Evolutionary conservation across 2,797 vertebrate species (phyloP), one percentile per base, ranked within the genome.

Genomic region (Picus viridis): DNA sequence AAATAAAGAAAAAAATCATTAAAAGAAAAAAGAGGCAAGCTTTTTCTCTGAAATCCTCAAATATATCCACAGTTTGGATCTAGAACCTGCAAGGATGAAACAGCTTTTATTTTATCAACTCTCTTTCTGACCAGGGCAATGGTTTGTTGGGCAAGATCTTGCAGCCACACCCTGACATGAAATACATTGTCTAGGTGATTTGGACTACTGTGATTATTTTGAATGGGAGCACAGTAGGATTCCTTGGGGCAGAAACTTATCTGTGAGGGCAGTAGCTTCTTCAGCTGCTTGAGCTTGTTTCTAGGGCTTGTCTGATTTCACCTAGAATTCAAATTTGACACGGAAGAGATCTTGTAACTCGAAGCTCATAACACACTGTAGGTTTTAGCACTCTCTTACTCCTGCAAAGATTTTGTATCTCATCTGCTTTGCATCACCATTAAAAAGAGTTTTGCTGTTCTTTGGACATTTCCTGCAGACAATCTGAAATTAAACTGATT

Each of bases 191-290:
- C 51, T 72, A 22, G 3, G 5, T 81, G 27, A 71, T 91, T 82
- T 86, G 82, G n/a, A 65, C 30, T 85, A 59, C 32, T 80, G 24
- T 56, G 59, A 78, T 83, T 75, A 19, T 88, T 94, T 83, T 84
- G n/a, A 84, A 53, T 63, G 20, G 43, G 71, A 83, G 43, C 62
- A 9, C 12, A 57, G 24, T 49, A 36, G 24, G 27, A 68, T 64
- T 24, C 61, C 62, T 2, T 36, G 70, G 18, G 30, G 24, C 27
- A 29, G 59, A 86, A 91, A 53, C 3, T 32, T 83, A n/a, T 75
- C 5, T 78, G n/a, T 86, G 70, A 83, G 51, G 47, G 59, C 14
- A 39, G 6, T 47, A 47, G 62, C 18, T 86, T 82, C 26, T 76
- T 76, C n/a, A 70, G 43, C 61, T 4, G 9, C 10, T 43, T 6